Base-by-base conservation (phyloP, 2,888 invertebrate species). In the Tyria jacobaeae region DNA sequence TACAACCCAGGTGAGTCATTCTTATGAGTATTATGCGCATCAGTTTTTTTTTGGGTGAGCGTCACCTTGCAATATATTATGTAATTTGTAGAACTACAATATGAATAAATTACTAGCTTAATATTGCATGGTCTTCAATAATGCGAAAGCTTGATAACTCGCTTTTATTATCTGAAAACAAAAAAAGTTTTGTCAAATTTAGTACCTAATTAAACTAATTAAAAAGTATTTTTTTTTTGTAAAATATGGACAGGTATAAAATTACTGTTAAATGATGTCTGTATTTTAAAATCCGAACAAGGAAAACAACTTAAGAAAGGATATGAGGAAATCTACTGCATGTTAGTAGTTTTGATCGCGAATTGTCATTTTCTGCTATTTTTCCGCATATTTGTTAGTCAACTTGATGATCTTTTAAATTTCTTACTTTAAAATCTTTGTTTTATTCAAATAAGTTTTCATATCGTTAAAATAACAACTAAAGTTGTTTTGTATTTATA, bases 81-180 rank as follows among this genome's bases (percentile, higher is more conserved):
- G 1, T 44, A 17, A 4, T 44, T 21, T 44, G 41, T 44, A 1
- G 10, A 21, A 10, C 21, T 44, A 12, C 21, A 10, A 21, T 21
- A 12, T 21, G 44, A 21, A 21, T 25, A 7, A 27, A 25, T 14
- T 4, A 27, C 9, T 54, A 39, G 14, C 17, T n/a, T 25, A 25
- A 24, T 68, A 62, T 15, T 84, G 79, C 62, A 86, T 68, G 3
- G 87, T 75, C 48, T 79, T 78, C 34, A 89, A 57, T 17, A 90
- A 83, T 0, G 90, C 83, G 41, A 85, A 88, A 0, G 79, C 79
- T 78, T 90, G 89, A 56, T 91, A 91, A 31, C 85, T 87, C 0
- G 78, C 79, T 75, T 89, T 90, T 15, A 89, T 72, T 9, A 90
- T 82, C 90, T 91, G 86, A 64, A 89, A 89, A 25, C 48, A 50